Evolutionary conservation across 2,888 invertebrate genomes (phyloP), one percentile per base, ranked within the genome.

Genomic region (Diarsia brunnea): DNA sequence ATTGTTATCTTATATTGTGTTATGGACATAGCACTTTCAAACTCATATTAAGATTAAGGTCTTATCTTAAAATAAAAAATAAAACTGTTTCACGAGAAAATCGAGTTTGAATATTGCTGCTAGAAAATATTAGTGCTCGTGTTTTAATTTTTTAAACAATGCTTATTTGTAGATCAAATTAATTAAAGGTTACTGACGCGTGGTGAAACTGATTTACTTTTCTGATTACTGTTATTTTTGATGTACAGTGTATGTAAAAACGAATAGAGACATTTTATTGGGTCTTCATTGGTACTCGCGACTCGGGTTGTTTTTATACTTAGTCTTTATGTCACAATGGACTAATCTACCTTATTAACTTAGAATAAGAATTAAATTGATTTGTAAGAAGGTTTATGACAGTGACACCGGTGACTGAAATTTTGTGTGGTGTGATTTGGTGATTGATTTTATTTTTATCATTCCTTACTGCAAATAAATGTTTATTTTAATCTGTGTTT

Each of bases 181-280:
- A 75, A 45, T 60, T 8, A 10, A 11, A 49, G 64, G 12, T 51
- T 49, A 71, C 60, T 66, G 49, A 53, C 61, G 65, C 61, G 69
- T 63, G n/a, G 58, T 79, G 24, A 65, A 72, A 63, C 27, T 16
- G 21, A 75, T 79, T 61, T 38, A 61, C 16, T 14, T 65, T 69
- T 72, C 45, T 79, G 73, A 72, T 84, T 83, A 45, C 65, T 60
- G 68, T 51, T 51, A 72, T 60, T 72, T 81, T 61, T 58, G 51
- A 12, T 60, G 7, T 60, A 45, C 70, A 68, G 63, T n/a, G 16
- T 3, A 2, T 12, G 58, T 63, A 66, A 67, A 84, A 79, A 73
- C 21, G 38, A 21, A 67, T 66, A 64, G 21, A 60, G 2, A 27
- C 0, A 21, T 66, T 73, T 45, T 21, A 84, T 73, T 66, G 60